A percentile compares a stretch with the other conserved stretches of the same genome.
Conservation (phyloP, 2,113 vertebrate genomes). For the Puntigrus tetrazona region DNA sequence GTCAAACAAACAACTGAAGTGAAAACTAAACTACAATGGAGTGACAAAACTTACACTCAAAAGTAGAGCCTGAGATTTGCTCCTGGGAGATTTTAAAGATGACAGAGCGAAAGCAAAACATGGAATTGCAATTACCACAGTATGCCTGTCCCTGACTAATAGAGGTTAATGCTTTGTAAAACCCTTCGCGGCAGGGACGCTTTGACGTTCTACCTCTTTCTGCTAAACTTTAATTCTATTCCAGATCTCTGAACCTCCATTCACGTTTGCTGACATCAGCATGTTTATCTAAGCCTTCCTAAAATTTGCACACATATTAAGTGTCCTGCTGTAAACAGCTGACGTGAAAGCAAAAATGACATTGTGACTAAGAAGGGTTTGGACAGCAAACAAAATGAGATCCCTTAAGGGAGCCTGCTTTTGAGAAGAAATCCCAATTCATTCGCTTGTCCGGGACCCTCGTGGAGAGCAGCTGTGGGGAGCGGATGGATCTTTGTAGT, state of each 20-base stretch:
- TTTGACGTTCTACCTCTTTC: constrained; percentile 16
- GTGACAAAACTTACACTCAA: constrained; percentile 12
- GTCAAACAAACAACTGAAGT: background rate
- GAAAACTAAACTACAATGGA: constrained; percentile 23
- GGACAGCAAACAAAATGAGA: constrained; percentile 29
- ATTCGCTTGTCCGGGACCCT: constrained; percentile 16
- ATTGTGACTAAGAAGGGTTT: constrained; percentile 17
- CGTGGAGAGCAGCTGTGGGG: background rate
- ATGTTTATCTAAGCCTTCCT: constrained; percentile 1
- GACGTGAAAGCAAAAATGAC: constrained; percentile 20
- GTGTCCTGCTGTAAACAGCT: constrained; percentile 29
- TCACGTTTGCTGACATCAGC: constrained; percentile 1
- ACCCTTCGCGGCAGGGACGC: background rate
- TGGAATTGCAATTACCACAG: constrained; percentile 35
- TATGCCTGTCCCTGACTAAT: background rate
- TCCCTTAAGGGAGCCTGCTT: constrained; percentile 12
- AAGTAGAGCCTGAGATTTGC: constrained; percentile 25
- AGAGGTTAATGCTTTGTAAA: constrained; percentile 16
- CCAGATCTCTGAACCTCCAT: background rate
- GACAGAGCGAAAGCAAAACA: constrained; percentile 38
- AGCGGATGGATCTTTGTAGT: constrained; percentile 41
- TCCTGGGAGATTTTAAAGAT: background rate
- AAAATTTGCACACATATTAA: constrained; percentile 7
- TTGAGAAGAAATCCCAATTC: constrained; percentile 36
- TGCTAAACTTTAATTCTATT: constrained; percentile 1